These are phyloP conservation scores for Nothobranchius kuhntae DNA, from an alignment of 2,113 vertebrate genomes.

Conservation along the genomic window DNA sequence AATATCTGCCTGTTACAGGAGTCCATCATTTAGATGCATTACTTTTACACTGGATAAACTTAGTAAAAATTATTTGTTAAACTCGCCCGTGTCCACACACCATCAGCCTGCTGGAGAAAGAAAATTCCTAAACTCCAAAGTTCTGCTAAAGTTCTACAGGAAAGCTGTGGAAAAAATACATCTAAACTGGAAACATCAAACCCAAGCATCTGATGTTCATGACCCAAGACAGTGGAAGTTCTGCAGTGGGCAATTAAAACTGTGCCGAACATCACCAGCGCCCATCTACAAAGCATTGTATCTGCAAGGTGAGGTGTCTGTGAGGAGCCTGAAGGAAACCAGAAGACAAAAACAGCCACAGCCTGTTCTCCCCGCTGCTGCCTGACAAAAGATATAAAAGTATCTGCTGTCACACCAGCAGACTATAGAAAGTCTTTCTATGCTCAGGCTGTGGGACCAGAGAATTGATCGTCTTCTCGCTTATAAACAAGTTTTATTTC, in stretches of 20 bases:
- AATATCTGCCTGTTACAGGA: no score
- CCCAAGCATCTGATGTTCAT: not conserved
- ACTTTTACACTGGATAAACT: no score
- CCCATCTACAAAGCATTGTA: not conserved
- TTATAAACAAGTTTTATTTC: not conserved
- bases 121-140: constrained; percentile 1
- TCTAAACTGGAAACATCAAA: not conserved
- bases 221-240: not conserved
- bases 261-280: not conserved
- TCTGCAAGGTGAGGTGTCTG: not conserved
- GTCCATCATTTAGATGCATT: no score
- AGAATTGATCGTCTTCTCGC: not conserved
- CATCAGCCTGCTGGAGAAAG: not conserved
- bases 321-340: not conserved
- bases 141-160: not conserved
- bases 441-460: not conserved
- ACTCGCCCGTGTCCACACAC: no score
- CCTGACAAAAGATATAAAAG: not conserved
- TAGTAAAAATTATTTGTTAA: no score
- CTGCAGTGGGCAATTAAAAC: constrained; percentile 8
- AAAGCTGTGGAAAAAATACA: not conserved
- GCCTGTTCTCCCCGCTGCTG: not conserved
- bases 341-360: not conserved
- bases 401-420: not conserved
- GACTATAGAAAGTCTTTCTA: not conserved